Base-by-base conservation (phyloP, 2,888 invertebrate genomes). In the Blastobasis adustella region DNA sequence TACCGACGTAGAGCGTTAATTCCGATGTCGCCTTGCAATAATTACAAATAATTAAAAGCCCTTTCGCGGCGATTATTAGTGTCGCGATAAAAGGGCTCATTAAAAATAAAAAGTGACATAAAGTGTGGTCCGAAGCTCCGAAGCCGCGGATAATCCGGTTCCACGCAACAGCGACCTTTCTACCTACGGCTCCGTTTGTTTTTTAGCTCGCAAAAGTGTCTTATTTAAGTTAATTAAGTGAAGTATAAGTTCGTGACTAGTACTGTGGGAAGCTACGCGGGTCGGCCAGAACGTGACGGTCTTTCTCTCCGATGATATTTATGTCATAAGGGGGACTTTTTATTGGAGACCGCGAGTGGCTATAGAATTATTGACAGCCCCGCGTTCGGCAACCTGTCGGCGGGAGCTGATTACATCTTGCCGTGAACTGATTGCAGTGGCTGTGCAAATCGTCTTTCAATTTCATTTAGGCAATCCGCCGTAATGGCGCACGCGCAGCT, bases 171-270 rank as follows among this genome's bases (percentile, higher is more conserved):
- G 64, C 76, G 73, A 78, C 76, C 80, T 78, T 73, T 75, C 69
- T 61, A 64, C 66, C 69, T 61, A 64, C 66, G 62, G 69, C 64
- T 65, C 63, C 67, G 68, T 69, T 74, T 71, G 71, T 77, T 81
- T 81, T 83, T 85, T 79, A 70, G 65, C 79, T 78, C 71, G 79
- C 76, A 75, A 82, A 84, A 84, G 81, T 81, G 83, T 83, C 82
- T 85, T 83, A 86, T 86, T 87, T 85, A 81, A 74, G 82, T 79
- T 87, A 87, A 87, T 87, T 86, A 86, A 87, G 85, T 86, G 85
- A 86, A 86, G 87, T 83, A 85, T 86, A 86, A 85, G 81, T 80
- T 85, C 87, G 86, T 87, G 87, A 87, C 86, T 84, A 82, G 84
- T 72, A 71, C 76, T 75, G 83, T 79, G 84, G 72, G 82, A 81